Evolutionary conservation across 37 sponge, comb jelly and placozoan genomes (phyloP).

Genomic region (Diacarnus erythraeanus): DNA sequence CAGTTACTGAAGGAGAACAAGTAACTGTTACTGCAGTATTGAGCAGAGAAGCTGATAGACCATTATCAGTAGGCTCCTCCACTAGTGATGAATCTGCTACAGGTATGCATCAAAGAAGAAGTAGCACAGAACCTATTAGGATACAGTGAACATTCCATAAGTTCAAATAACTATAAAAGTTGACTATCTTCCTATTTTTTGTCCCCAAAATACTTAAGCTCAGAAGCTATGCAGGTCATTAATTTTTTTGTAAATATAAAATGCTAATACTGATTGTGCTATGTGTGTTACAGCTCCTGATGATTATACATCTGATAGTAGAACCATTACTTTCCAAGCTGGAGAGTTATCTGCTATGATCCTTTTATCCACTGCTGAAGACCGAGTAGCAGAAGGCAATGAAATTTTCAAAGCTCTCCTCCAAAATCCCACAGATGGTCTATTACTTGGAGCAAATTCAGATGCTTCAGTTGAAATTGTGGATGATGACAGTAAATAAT

Average conservation of each 20-base stretch:
- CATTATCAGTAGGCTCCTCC: conserved; percentile 1
- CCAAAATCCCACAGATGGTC: background rate
- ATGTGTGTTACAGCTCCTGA: too few relatives aligned
- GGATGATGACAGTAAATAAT: too few relatives aligned
- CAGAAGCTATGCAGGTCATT: too few relatives aligned
- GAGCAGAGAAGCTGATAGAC: background rate
- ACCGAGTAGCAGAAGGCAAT: conserved; percentile 15
- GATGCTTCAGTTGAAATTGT: too few relatives aligned
- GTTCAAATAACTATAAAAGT: too few relatives aligned
- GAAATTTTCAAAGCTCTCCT: conserved; percentile 18
- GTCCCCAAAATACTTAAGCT: too few relatives aligned
- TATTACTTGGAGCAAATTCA: background rate
- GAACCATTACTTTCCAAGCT: conserved; percentile 2
- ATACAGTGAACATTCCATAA: too few relatives aligned
- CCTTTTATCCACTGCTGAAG: conserved; percentile 17
- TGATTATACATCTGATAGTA: conserved; percentile 16
- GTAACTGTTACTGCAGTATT: background rate
- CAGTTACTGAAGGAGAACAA: background rate
- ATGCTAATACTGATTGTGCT: too few relatives aligned
- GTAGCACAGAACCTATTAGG: too few relatives aligned
- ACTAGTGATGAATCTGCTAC: conserved; percentile 53
- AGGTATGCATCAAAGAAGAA: too few relatives aligned
- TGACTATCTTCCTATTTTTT: too few relatives aligned
- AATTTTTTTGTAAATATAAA: too few relatives aligned
- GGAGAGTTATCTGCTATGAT: background rate